These are phyloP conservation scores for Melangyna quadrimaculata DNA, from an alignment of 2,888 invertebrate genomes.

Conservation along the genomic window DNA sequence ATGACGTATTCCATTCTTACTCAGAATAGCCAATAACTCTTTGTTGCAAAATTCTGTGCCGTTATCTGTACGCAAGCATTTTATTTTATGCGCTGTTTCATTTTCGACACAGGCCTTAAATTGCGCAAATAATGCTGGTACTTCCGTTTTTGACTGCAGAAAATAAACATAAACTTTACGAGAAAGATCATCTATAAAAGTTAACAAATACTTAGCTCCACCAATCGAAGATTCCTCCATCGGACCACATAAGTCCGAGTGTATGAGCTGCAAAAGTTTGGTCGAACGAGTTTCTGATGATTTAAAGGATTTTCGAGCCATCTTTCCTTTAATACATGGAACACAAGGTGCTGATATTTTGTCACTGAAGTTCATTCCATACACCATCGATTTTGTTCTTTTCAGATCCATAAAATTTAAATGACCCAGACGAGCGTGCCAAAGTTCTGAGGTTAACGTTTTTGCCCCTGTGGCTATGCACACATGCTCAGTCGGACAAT, in stretches of 20 bases:
- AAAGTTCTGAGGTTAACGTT: too few relatives aligned
- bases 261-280: slow-evolving; percentile 74
- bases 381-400: not conserved
- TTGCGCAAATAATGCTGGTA: slow-evolving; percentile 53
- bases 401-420: not conserved
- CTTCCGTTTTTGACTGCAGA: slow-evolving; percentile 76
- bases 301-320: slow-evolving; percentile 60
- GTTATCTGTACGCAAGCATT: slow-evolving; percentile 73
- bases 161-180: too few relatives aligned
- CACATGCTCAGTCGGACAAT: not conserved
- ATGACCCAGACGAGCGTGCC: not conserved
- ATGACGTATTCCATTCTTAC: slow-evolving; percentile 74
- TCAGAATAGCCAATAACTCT: slow-evolving; percentile 65
- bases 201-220: slow-evolving; percentile 76
- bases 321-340: not conserved
- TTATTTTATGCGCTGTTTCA: slow-evolving; percentile 71
- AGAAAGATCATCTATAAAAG: too few relatives aligned
- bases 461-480: not conserved
- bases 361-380: not conserved
- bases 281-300: slow-evolving; percentile 53
- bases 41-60: too few relatives aligned
- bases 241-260: slow-evolving; percentile 77
- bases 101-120: slow-evolving; percentile 74
- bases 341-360: not conserved
- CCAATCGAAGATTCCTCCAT: slow-evolving; percentile 76